Evolutionary conservation across 1,140 invertebrate genomes (phyloP), one percentile per base, ranked within the genome.

Genomic region (Ceratina japonica): DNA sequence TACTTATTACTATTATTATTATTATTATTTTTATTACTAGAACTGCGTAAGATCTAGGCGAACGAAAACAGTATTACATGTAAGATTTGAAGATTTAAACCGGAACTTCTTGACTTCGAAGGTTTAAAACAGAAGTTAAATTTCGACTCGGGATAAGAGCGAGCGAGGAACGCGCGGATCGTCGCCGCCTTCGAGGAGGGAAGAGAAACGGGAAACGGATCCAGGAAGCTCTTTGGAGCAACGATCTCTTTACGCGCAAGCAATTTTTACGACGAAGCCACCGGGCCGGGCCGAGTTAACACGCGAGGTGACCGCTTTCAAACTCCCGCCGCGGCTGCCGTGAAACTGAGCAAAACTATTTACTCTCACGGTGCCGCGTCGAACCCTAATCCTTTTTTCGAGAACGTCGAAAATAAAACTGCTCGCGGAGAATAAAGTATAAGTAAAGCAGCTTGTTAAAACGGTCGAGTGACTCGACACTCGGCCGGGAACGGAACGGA

Each of bases 191-290:
- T n/a, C 10, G 49, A 54, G 37, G 16, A 18, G 51, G 61, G 52
- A 64, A 74, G 61, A 77, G 71, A 63, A 75, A 77, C 61, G 69
- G 76, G 80, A 82, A 49, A 66, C 37, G 2, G 37, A 90, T 91
- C 87, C 90, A 92, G 91, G 91, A 92, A 92, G 90, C 89, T 89
- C 86, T 87, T 44, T 88, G 85, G 66, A 70, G 80, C 87, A 91
- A 90, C 89, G 87, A 91, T 91, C 89, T 91, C 90, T 92, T 92
- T 91, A 92, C 91, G 91, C 88, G 89, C 90, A 91, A 89, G 91
- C 90, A 91, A 92, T 91, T 92, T 92, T 91, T 91, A 91, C 87
- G 90, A 91, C 90, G 86, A 86, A 91, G 77, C 86, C 91, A 90
- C 87, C 88, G 83, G 88, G 87, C 88, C 90, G 89, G 86, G 71